A percentile compares a stretch with the other conserved stretches of the same genome.
Conservation (phyloP, 2,797 vertebrate genomes). For the Pristis pectinata region DNA sequence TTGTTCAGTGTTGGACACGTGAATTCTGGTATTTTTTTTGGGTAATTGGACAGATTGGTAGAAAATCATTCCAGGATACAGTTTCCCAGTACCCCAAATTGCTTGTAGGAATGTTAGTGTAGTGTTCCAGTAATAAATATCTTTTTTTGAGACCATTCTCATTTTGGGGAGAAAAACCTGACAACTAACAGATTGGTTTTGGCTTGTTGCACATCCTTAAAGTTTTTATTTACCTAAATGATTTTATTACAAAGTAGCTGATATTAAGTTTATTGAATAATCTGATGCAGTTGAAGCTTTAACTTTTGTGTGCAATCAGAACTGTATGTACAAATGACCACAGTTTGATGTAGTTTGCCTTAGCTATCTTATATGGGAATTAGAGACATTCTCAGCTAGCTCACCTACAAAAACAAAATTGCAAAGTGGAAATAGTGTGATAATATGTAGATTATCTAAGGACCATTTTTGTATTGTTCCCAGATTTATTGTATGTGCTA, state of each 20-base stretch:
- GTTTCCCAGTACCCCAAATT: background rate
- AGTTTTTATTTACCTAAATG: conserved; percentile 61
- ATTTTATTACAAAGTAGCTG: conserved; percentile 60
- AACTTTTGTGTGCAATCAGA: conserved; percentile 60
- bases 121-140: conserved; percentile 16
- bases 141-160: background rate
- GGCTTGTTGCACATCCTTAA: conserved; percentile 62
- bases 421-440: conserved; percentile 57
- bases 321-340: conserved; percentile 55
- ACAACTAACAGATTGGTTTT: conserved; percentile 48
- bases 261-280: conserved; percentile 56
- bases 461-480: conserved; percentile 86
- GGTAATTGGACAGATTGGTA: conserved; percentile 40
- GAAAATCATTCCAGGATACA: too few species aligned
- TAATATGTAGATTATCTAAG: conserved; percentile 71
- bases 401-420: conserved; percentile 58
- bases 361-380: conserved; percentile 73
- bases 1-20: background rate
- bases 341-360: conserved; percentile 74
- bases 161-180: background rate
- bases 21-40: background rate
- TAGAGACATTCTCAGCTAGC: conserved; percentile 62
- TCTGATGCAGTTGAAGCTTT: conserved; percentile 60
- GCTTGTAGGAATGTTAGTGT: background rate
- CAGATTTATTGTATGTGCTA: conserved; percentile 84